phyloP scores from a whole-genome alignment of 2,113 vertebrate genomes.

The Orthochromis indermauri region DNA sequence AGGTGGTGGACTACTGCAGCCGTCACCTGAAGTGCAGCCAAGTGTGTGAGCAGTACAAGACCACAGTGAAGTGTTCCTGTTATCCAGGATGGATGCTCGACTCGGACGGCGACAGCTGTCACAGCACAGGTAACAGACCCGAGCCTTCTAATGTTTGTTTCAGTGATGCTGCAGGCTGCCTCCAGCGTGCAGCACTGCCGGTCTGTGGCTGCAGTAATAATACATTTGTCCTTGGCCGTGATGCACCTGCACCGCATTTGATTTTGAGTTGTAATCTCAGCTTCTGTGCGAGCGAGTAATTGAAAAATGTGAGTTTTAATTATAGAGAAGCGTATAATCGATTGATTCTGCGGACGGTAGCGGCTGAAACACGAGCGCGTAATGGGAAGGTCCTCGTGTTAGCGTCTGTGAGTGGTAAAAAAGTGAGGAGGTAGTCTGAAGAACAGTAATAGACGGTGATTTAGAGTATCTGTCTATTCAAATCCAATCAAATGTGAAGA shows the following conservation, averaged over 20 bases:
- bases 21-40: conserved; percentile 91
- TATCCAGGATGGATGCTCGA: conserved; percentile 90
- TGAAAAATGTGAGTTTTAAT: background rate
- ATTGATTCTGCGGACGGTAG: background rate
- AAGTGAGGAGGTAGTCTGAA: background rate
- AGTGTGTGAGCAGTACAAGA: conserved; percentile 93
- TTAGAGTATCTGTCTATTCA: background rate
- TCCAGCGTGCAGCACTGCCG: background rate
- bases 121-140: conserved; percentile 77
- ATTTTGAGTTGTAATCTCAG: background rate
- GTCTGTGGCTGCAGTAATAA: background rate
- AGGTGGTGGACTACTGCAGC: conserved; percentile 88
- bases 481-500: conserved; percentile 30
- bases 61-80: conserved; percentile 92
- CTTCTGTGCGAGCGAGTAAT: background rate
- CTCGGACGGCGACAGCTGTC: conserved; percentile 84
- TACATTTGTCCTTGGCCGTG: background rate
- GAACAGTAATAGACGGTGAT: conserved; percentile 12
- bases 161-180: background rate
- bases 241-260: background rate
- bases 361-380: background rate
- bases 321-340: background rate
- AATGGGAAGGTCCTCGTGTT: background rate
- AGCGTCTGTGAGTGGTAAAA: background rate
- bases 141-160: background rate